phyloP scores from a whole-genome alignment of 2,888 invertebrate species.

The Eupithecia dodoneata region DNA sequence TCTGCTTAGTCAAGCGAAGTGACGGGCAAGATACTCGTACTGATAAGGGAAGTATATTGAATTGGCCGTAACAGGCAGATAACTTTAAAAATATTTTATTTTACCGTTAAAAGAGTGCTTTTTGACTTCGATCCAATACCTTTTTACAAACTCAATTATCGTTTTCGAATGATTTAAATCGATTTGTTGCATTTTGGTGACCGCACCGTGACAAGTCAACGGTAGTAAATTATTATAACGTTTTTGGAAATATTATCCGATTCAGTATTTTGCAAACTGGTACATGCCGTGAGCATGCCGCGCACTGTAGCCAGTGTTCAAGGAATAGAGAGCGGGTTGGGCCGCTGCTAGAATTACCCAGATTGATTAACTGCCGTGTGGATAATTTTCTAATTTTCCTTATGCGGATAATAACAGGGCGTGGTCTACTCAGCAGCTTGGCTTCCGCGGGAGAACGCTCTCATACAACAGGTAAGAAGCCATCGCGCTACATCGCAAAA shows the following conservation, averaged over 20 bases:
- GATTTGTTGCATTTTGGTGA: neutral
- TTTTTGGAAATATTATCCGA: neutral
- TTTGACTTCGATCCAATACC: neutral
- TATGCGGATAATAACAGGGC: constrained; percentile 19
- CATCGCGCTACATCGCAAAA: neutral
- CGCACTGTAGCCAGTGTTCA: constrained; percentile 29
- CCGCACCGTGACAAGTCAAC: neutral
- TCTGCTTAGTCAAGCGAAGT: neutral
- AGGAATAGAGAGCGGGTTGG: constrained; percentile 31
- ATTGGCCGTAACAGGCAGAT: neutral
- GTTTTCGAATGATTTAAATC: neutral
- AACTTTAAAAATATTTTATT: neutral
- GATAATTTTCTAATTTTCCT: constrained; percentile 37
- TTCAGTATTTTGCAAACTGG: neutral
- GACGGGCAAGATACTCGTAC: neutral
- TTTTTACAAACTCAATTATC: neutral
- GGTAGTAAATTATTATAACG: neutral
- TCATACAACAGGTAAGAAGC: neutral
- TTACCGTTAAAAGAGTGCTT: neutral
- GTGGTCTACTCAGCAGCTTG: neutral
- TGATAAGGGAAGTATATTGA: neutral
- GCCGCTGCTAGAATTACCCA: constrained; percentile 23
- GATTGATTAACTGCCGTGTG: constrained; percentile 31
- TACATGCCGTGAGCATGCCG: neutral
- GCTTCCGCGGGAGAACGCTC: constrained; percentile 7